phyloP scores from a whole-genome alignment of 2,888 invertebrate genomes.

The Agapostemon virescens region DNA sequence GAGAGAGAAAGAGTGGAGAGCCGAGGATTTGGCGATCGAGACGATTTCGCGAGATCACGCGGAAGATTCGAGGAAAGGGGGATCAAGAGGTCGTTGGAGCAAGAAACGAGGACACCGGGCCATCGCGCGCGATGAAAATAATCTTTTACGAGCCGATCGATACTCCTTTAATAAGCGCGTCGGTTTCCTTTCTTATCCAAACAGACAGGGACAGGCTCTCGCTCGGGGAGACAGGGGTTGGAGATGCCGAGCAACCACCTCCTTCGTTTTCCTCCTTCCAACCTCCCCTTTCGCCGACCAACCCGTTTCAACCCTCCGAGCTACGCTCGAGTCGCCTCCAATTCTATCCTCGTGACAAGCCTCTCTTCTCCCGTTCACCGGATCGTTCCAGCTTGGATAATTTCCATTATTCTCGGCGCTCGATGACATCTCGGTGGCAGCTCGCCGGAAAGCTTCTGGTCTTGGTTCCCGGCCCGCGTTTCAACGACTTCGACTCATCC shows the following conservation, averaged over 20 bases:
- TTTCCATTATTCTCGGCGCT: slow-evolving; percentile 72
- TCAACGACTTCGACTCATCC: neutral
- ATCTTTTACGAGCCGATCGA: slow-evolving; percentile 42
- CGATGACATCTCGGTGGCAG: slow-evolving; percentile 61
- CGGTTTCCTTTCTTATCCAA: slow-evolving; percentile 38
- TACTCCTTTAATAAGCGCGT: slow-evolving; percentile 32
- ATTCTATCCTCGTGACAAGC: slow-evolving; percentile 3
- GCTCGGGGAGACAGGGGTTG: slow-evolving; percentile 1
- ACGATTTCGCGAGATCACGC: slow-evolving; percentile 3
- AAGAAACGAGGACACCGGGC: slow-evolving; percentile 10
- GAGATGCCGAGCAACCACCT: neutral
- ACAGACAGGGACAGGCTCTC: slow-evolving; percentile 25
- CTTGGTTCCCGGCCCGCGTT: neutral
- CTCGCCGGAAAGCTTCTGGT: slow-evolving; percentile 19
- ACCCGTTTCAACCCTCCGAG: neutral
- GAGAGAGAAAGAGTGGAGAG: neutral
- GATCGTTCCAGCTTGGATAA: slow-evolving; percentile 63
- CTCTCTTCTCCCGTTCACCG: slow-evolving; percentile 16
- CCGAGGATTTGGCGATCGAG: slow-evolving; percentile 24
- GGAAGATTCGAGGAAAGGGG: slow-evolving; percentile 5
- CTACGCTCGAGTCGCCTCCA: slow-evolving; percentile 14
- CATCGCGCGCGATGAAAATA: slow-evolving; percentile 31
- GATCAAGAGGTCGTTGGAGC: slow-evolving; percentile 13
- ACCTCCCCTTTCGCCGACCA: neutral
- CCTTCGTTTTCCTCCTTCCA: neutral